Percentiles rank a stretch among this genome's conserved stretches.
These are phyloP conservation scores for Saguinus imperator DNA, from an alignment of 2,113 vertebrate species.

Conservation along the genomic window DNA sequence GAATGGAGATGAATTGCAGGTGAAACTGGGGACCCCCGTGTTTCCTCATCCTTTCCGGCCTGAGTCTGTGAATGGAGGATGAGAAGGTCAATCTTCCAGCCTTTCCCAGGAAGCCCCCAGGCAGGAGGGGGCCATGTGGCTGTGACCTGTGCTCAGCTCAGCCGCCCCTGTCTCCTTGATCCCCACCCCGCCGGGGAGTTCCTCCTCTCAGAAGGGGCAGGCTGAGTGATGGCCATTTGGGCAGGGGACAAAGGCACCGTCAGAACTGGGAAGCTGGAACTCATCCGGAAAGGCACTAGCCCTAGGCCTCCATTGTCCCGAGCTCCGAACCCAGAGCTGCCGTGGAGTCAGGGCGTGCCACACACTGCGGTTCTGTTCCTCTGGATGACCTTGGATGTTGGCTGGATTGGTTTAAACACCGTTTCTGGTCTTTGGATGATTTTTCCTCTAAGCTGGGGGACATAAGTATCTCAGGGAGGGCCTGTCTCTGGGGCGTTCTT, in stretches of 20 bases:
- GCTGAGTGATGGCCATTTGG: too few species aligned
- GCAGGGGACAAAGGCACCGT: too few species aligned
- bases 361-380: neutral
- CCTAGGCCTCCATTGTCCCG: accelerated
- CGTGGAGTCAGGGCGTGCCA: too few species aligned
- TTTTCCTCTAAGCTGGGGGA: neutral
- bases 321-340: accelerated
- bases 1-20: neutral
- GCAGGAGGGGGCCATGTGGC: too few species aligned
- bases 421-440: too few species aligned
- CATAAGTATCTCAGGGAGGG: accelerated
- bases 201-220: neutral
- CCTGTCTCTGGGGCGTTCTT: accelerated
- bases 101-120: neutral
- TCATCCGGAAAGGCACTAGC: neutral
- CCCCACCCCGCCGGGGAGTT: too few species aligned
- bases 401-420: neutral
- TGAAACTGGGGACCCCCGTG: neutral
- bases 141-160: neutral
- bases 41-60: too few species aligned
- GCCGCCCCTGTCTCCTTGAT: too few species aligned
- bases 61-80: accelerated
- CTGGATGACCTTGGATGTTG: too few species aligned
- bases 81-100: neutral
- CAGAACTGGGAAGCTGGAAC: neutral